phyloP scores from a whole-genome alignment of 2,797 vertebrate species.

The Rhabdophis nuchalis region DNA sequence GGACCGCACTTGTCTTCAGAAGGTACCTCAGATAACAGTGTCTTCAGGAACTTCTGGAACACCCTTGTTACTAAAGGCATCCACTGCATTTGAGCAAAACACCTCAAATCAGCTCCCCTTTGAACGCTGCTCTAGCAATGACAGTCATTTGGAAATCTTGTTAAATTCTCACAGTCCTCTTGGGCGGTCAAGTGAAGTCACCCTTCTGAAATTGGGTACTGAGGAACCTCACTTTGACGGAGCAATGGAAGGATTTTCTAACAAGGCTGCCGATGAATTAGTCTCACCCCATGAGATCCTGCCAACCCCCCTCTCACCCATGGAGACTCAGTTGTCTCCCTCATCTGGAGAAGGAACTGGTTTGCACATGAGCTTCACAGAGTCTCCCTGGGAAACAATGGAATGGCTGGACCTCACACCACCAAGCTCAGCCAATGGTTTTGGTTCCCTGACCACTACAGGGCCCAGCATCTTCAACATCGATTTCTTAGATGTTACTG shows the following conservation, averaged over 20 bases:
- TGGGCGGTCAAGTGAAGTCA: slow-evolving; percentile 75
- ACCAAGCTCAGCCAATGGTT: slow-evolving; percentile 82
- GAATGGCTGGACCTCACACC: slow-evolving; percentile 97
- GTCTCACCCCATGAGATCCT: slow-evolving; percentile 82
- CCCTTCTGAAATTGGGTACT: slow-evolving; percentile 79
- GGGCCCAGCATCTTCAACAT: slow-evolving; percentile 93
- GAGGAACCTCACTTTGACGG: slow-evolving; percentile 82
- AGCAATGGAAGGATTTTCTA: slow-evolving; percentile 77
- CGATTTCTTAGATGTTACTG: slow-evolving; percentile 93
- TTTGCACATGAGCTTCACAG: slow-evolving; percentile 87
- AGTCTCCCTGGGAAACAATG: slow-evolving; percentile 96
- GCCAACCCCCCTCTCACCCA: slow-evolving; percentile 84
- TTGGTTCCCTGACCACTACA: slow-evolving; percentile 75
- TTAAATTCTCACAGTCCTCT: slow-evolving; percentile 79
- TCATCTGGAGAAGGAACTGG: slow-evolving; percentile 72
- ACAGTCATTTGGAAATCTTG: slow-evolving; percentile 86
- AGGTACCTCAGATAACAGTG: slow-evolving; percentile 88
- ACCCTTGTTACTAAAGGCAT: slow-evolving; percentile 72
- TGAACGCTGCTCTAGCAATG: slow-evolving; percentile 75
- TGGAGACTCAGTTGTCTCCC: slow-evolving; percentile 79
- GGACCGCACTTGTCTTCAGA: slow-evolving; percentile 86
- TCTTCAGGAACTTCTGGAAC: slow-evolving; percentile 75
- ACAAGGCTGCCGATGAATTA: slow-evolving; percentile 81
- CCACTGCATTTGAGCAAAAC: slow-evolving; percentile 79
- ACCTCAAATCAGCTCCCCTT: slow-evolving; percentile 76